A percentile compares a stretch with the other conserved stretches of the same genome.
Evolutionary conservation across 1,140 invertebrate species (phyloP).

Genomic region (Onthophagus taurus): DNA sequence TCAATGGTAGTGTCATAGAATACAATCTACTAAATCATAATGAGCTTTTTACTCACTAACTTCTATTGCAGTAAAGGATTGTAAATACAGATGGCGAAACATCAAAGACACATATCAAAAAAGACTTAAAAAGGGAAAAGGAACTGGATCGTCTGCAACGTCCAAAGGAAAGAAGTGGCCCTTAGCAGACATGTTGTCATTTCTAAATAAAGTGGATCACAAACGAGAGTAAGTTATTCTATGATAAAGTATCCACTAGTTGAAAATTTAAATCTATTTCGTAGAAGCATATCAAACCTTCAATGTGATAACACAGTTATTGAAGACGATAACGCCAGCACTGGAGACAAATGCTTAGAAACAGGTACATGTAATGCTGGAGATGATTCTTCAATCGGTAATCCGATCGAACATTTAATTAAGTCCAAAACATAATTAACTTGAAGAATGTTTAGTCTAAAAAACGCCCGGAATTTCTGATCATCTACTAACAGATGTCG

Average conservation of each 20-base stretch:
- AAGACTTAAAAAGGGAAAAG: background rate
- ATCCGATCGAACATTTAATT: too few relatives aligned
- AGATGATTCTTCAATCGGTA: too few relatives aligned
- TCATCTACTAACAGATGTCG: too few relatives aligned
- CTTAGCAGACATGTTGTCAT: background rate
- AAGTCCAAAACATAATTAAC: too few relatives aligned
- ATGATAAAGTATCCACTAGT: background rate
- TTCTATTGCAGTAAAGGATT: background rate
- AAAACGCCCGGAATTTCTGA: too few relatives aligned
- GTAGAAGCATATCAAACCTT: background rate
- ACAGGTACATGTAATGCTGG: too few relatives aligned
- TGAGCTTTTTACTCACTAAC: background rate
- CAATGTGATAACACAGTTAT: background rate
- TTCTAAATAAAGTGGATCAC: background rate
- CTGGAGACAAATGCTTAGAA: background rate
- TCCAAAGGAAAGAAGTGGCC: background rate
- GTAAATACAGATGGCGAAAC: background rate
- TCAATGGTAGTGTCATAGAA: too few relatives aligned
- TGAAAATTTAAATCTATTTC: background rate
- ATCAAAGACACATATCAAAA: slow-evolving; percentile 2
- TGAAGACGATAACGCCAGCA: background rate
- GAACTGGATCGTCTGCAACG: background rate
- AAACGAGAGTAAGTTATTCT: background rate
- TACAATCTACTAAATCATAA: too few relatives aligned
- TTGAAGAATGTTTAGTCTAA: too few relatives aligned